Base-by-base conservation (phyloP, 2,888 invertebrate genomes). In the Melanotus villosus region DNA sequence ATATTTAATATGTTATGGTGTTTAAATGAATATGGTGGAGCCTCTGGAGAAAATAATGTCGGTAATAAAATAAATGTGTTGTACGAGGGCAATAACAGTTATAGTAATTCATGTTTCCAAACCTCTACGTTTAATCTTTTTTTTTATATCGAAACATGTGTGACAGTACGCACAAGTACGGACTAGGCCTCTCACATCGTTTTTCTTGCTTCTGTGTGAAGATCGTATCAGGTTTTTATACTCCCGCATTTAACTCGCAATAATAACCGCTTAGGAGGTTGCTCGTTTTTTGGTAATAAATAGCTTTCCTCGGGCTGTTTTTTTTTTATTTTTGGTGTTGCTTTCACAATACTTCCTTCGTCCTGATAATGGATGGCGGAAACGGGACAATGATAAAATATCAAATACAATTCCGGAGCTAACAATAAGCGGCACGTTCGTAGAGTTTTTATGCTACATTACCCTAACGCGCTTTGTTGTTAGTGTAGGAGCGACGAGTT, bases 371-470 rank as follows among this genome's bases (percentile, higher is more conserved):
- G 62, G 60, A 67, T 67, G 56, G 54, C 67, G 67, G 67, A 67
- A 62, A 32, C 60, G 50, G 60, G 54, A 69, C 54, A 65, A 69
- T 69, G 54, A 64, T 59, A 69, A 65, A 69, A 54, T 65, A 65
- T 69, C 59, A 65, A 59, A 65, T 65, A 69, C 65, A 69, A 59
- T 65, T 69, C 65, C 43, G 50, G 67, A 54, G 62, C 56, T 41
- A 68, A 68, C 69, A 65, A 69, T 59, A 65, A 65, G 54, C 58
- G 30, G 65, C 50, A 59, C 65, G 69, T 60, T 65, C 68, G 43
- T 50, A 26, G 56, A 68, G 63, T 58, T 68, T 67, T 68, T 64
- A 64, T 68, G 64, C 52, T 65, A 69, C 69, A 69, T 69, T 69
- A 65, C 59, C 45, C 59, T 43, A 50, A 59, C 65, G 50, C 19